Conservation (phyloP, 2,113 vertebrate species). For the Eulemur macaco region DNA sequence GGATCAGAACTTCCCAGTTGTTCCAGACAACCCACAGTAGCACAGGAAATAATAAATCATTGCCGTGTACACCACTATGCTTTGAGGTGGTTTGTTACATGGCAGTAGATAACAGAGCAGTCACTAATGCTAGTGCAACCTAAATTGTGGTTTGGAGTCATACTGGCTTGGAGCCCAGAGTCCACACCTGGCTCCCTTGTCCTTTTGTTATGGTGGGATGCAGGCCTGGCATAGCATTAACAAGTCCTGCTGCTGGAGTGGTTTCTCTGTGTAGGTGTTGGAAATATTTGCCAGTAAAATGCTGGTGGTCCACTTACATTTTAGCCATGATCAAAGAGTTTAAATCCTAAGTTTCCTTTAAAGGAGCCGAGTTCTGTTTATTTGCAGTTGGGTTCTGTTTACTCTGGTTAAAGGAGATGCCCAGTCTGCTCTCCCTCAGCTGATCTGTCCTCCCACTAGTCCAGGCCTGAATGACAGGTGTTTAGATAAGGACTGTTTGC, state of each 20-base stretch:
- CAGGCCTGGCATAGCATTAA: background rate
- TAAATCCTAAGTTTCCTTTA: conserved; percentile 69
- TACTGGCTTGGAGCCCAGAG: background rate
- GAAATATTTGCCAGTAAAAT: conserved; percentile 73
- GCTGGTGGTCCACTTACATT: conserved; percentile 76
- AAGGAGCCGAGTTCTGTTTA: conserved; percentile 75
- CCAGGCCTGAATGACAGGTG: conserved; percentile 77
- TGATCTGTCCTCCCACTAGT: conserved; percentile 43
- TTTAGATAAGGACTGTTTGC: conserved; percentile 78
- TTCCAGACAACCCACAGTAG: background rate
- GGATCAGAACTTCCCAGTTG: background rate
- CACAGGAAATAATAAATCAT: background rate
- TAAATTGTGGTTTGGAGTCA: background rate
- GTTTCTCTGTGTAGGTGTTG: conserved; percentile 59
- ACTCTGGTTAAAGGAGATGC: conserved; percentile 74
- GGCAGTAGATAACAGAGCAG: background rate
- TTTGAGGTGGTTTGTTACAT: background rate
- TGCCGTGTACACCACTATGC: too few species aligned
- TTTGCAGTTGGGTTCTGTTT: conserved; percentile 79
- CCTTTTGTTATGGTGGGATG: background rate
- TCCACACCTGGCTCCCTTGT: background rate
- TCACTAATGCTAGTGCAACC: background rate
- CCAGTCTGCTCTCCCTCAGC: conserved; percentile 73
- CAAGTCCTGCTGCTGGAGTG: conserved; percentile 59
- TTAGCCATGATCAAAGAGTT: conserved; percentile 76